These are phyloP conservation scores for Nymphalis urticae DNA, from an alignment of 2,888 invertebrate genomes.

Conservation along the genomic window DNA sequence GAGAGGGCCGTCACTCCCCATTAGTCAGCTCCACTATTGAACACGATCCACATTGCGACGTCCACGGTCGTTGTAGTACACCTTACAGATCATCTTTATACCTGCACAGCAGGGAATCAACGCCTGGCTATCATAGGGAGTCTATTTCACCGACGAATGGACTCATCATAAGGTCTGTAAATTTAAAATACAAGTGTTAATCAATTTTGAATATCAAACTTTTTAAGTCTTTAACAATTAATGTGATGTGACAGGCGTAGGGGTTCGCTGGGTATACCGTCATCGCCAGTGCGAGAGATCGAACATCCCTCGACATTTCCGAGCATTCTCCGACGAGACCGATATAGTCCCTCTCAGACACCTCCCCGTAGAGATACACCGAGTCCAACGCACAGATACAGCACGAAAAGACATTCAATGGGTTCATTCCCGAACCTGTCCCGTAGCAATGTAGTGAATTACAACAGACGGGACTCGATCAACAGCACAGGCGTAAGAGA, in stretches of 20 bases:
- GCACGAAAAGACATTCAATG: conserved; percentile 70
- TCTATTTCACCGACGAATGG: conserved; percentile 74
- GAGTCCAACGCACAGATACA: conserved; percentile 67
- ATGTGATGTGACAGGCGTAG: conserved; percentile 72
- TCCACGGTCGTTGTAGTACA: conserved; percentile 83
- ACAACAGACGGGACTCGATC: conserved; percentile 71
- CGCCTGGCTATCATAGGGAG: conserved; percentile 80
- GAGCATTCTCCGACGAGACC: conserved; percentile 83
- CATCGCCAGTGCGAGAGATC: conserved; percentile 81
- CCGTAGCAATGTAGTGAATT: conserved; percentile 66
- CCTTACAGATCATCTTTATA: conserved; percentile 73
- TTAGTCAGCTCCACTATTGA: conserved; percentile 80
- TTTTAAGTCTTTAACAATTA: conserved; percentile 18
- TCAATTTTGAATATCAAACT: background rate
- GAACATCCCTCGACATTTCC: conserved; percentile 88
- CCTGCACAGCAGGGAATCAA: conserved; percentile 74
- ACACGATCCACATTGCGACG: conserved; percentile 84
- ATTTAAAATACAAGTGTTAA: background rate
- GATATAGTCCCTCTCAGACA: conserved; percentile 74
- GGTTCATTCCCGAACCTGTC: conserved; percentile 72
- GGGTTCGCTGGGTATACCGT: conserved; percentile 82
- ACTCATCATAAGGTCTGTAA: conserved; percentile 72
- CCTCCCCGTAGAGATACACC: conserved; percentile 76
- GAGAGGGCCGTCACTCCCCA: conserved; percentile 69
- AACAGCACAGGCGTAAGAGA: conserved; percentile 67